Conservation (phyloP, 1,140 invertebrate species). For the Drosophila oshimai region DNA sequence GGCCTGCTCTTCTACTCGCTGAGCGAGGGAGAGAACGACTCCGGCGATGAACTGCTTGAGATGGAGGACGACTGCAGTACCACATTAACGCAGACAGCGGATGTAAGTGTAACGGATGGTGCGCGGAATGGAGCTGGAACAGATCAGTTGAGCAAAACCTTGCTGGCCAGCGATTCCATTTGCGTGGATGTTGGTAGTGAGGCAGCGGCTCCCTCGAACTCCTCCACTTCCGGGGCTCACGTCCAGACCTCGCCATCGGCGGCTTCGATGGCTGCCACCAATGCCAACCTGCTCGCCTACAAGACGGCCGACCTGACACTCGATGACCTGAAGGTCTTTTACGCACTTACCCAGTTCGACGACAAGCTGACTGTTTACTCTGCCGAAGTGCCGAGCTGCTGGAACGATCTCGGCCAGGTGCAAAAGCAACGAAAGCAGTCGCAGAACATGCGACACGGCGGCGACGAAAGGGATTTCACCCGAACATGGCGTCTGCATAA, state of each 20-base stretch:
- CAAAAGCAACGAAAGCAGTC: conserved; percentile 93
- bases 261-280: conserved; percentile 36
- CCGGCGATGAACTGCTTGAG: conserved; percentile 86
- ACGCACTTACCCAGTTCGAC: conserved; percentile 87
- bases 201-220: background rate
- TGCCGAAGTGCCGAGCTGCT: conserved; percentile 95
- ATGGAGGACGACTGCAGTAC: conserved; percentile 85
- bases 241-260: conserved; percentile 64
- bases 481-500: conserved; percentile 93
- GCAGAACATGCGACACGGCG: conserved; percentile 89
- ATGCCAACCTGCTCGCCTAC: conserved; percentile 84
- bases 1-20: conserved; percentile 92
- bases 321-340: conserved; percentile 85
- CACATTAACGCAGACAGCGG: conserved; percentile 61
- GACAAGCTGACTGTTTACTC: conserved; percentile 86
- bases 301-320: conserved; percentile 84
- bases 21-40: conserved; percentile 87
- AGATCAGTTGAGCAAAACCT: background rate
- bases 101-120: conserved; percentile 66
- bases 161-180: conserved; percentile 10
- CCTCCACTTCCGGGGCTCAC: conserved; percentile 2
- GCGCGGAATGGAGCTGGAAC: conserved; percentile 1
- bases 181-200: conserved; percentile 50
- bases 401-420: conserved; percentile 95
- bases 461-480: conserved; percentile 91